A percentile compares a stretch with the other conserved stretches of the same genome.
These are phyloP conservation scores for Talpa occidentalis DNA, from an alignment of 2,113 vertebrate species.

Conservation along the genomic window DNA sequence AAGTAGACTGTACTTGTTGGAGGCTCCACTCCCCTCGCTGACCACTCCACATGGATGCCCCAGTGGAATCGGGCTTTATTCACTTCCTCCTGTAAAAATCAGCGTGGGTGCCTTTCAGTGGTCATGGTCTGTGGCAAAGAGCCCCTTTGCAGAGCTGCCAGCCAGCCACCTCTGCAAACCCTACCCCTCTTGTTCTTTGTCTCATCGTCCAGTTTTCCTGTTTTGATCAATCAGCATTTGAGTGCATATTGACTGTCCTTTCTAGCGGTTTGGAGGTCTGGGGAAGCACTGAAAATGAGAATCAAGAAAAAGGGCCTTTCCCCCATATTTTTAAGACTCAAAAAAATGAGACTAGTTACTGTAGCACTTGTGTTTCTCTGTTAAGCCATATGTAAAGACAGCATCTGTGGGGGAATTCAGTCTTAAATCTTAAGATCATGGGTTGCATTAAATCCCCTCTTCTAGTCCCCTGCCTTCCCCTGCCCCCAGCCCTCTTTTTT, in stretches of 20 bases:
- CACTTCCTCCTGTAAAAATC: not conserved
- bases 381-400: not conserved
- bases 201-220: not conserved
- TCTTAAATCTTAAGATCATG: not conserved
- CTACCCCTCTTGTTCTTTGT: not conserved
- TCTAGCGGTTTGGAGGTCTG: not conserved
- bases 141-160: not conserved
- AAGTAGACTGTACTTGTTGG: slow-evolving; percentile 1
- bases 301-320: not conserved
- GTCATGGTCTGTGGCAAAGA: not conserved
- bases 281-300: not conserved
- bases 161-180: not conserved
- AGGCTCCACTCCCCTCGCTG: not conserved
- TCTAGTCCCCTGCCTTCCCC: rapidly evolving
- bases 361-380: not conserved
- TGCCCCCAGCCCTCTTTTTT: rapidly evolving
- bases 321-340: not conserved
- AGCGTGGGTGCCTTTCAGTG: not conserved
- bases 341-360: not conserved
- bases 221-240: not conserved
- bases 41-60: not conserved
- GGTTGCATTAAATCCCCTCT: not conserved
- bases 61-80: slow-evolving; percentile 13
- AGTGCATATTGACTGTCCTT: not conserved
- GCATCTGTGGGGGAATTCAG: not conserved